phyloP scores from a whole-genome alignment of 2,888 invertebrate genomes.

The Micoletzkya japonica region DNA sequence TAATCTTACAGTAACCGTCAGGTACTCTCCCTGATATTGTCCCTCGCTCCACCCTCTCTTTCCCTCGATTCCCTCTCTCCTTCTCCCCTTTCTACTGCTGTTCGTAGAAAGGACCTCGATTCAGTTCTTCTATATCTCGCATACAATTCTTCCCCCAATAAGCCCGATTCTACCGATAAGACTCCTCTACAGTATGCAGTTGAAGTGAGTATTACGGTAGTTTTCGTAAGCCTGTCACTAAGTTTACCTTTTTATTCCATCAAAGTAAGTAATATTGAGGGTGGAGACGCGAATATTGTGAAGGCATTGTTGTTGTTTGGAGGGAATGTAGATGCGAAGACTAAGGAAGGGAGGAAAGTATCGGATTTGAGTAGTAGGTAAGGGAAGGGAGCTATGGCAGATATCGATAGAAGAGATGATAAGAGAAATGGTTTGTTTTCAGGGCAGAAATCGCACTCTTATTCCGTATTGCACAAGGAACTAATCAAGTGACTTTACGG shows the following conservation, averaged over 20 bases:
- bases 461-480: no score
- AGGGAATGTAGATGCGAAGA: slow-evolving; percentile 1
- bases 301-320: slow-evolving; percentile 25
- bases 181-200: slow-evolving; percentile 17
- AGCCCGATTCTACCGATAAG: slow-evolving; percentile 7
- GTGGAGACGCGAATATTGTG: slow-evolving; percentile 9
- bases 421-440: no score
- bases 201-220: not conserved
- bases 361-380: slow-evolving; percentile 10
- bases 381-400: no score
- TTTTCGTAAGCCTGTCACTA: not conserved
- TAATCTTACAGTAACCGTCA: not conserved
- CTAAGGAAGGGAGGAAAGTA: not conserved
- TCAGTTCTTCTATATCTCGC: slow-evolving; percentile 18
- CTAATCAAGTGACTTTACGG: no score
- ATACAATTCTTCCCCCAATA: slow-evolving; percentile 18
- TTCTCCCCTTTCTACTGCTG: slow-evolving; percentile 10
- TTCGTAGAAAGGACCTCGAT: slow-evolving; percentile 3
- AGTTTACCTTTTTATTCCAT: not conserved
- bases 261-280: not conserved
- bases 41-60: not conserved
- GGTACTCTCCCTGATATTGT: slow-evolving; percentile 20
- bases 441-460: no score
- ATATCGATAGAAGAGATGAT: no score
- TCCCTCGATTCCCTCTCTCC: slow-evolving; percentile 3